phyloP scores from a whole-genome alignment of 2,888 invertebrate genomes.

The Schizotus pectinicornis region DNA sequence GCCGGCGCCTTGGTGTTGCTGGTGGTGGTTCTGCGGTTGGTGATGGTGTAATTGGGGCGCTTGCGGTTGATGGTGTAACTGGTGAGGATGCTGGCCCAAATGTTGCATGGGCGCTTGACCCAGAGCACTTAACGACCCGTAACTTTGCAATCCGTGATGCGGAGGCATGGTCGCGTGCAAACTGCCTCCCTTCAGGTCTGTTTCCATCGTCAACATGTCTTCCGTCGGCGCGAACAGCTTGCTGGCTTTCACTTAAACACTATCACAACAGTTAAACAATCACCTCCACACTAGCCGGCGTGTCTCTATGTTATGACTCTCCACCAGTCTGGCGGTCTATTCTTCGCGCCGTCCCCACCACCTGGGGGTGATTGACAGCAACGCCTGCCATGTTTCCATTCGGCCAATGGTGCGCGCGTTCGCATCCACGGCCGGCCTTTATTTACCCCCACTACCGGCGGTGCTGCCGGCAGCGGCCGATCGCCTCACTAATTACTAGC shows the following conservation, averaged over 20 bases:
- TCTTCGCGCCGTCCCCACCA: constrained; percentile 48
- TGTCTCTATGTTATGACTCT: constrained; percentile 52
- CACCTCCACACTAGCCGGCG: constrained; percentile 51
- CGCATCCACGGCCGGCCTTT: constrained; percentile 34
- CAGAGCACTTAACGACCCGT: constrained; percentile 77
- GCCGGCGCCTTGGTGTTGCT: constrained; percentile 46
- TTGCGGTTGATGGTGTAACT: constrained; percentile 69
- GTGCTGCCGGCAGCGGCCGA: constrained; percentile 36
- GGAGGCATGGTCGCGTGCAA: constrained; percentile 87
- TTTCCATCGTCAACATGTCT: constrained; percentile 92
- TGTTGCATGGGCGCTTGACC: constrained; percentile 70
- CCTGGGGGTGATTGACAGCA: constrained; percentile 53
- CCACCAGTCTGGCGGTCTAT: constrained; percentile 41
- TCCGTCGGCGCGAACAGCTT: constrained; percentile 86
- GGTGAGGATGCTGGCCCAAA: constrained; percentile 64
- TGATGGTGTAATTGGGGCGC: constrained; percentile 54
- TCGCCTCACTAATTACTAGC: constrained; percentile 51
- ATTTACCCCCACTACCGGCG: constrained; percentile 31
- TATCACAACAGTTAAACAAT: constrained; percentile 45
- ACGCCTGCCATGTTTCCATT: constrained; percentile 56
- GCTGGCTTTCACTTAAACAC: constrained; percentile 60
- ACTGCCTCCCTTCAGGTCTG: constrained; percentile 88
- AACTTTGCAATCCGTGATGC: constrained; percentile 74
- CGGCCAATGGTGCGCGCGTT: constrained; percentile 49
- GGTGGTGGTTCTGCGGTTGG: constrained; percentile 54